phyloP scores from a whole-genome alignment of 2,797 vertebrate species.

The Eupleurogrammus muticus region DNA sequence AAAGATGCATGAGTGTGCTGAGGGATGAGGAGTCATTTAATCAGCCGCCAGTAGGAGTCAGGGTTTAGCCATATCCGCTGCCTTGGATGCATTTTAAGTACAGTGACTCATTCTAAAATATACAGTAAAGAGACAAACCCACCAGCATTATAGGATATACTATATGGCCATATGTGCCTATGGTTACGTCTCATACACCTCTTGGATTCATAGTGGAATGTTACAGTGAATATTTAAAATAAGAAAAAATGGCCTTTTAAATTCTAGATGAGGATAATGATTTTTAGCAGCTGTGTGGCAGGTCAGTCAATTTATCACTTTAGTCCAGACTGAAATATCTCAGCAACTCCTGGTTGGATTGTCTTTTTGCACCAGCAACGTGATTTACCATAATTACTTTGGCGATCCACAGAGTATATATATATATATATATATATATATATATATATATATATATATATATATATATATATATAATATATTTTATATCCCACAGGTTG shows the following conservation, averaged over 20 bases:
- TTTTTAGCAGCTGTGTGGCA: neutral
- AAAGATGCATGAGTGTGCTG: constrained; percentile 71
- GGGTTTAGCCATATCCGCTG: constrained; percentile 66
- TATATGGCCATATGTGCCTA: neutral
- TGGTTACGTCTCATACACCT: neutral
- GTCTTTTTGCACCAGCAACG: too few relatives aligned
- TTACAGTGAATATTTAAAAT: neutral
- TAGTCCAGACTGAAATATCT: neutral
- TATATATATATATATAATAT: too few relatives aligned
- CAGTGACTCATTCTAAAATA: constrained; percentile 14
- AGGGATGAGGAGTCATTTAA: constrained; percentile 34
- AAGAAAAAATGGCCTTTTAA: too few relatives aligned
- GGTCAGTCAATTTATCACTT: neutral
- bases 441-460: too few relatives aligned
- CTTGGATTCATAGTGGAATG: neutral
- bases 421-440: too few relatives aligned
- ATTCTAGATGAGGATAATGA: too few relatives aligned
- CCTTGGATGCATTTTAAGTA: constrained; percentile 6
- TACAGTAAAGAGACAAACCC: constrained; percentile 29
- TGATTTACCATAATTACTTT: neutral
- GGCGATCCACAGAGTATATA: fast-evolving
- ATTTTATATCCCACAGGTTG: too few relatives aligned
- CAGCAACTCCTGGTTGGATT: neutral
- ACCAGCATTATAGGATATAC: constrained; percentile 1
- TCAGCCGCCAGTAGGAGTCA: constrained; percentile 74